Conservation (phyloP, 2,888 invertebrate species). For the Aelia acuminata region DNA sequence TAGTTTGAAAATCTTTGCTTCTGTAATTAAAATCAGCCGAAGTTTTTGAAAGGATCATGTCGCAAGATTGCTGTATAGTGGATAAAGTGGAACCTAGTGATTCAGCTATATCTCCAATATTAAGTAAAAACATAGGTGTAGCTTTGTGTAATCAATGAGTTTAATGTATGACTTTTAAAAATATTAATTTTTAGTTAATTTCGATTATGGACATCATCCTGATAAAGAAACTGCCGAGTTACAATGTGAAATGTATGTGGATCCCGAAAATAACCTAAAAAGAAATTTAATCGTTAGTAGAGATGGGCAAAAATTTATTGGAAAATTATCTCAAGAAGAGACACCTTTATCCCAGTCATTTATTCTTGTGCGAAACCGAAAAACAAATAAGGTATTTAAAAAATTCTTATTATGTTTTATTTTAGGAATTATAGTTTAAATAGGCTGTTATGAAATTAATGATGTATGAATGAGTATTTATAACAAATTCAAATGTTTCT, state of each 20-base stretch:
- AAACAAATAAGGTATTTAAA: constrained; percentile 57
- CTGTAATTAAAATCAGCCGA: background rate
- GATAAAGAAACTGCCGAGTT: constrained; percentile 27
- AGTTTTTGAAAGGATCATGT: background rate
- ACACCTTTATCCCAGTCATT: constrained; percentile 3
- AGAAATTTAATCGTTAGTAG: constrained; percentile 20
- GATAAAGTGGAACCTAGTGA: background rate
- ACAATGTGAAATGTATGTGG: constrained; percentile 41
- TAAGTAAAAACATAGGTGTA: background rate
- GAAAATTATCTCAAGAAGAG: constrained; percentile 23
- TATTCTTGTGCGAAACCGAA: constrained; percentile 48
- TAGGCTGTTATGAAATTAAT: no score
- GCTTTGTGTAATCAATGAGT: no score
- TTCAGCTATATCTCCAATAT: background rate
- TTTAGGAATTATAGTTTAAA: no score
- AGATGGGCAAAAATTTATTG: constrained; percentile 31
- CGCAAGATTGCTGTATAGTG: background rate
- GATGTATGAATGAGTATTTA: no score
- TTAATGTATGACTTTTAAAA: background rate
- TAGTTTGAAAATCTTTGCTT: background rate
- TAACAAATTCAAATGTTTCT: no score
- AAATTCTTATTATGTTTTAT: no score
- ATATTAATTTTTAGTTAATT: constrained; percentile 45
- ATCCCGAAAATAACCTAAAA: background rate
- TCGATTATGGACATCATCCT: constrained; percentile 48